Evolutionary conservation across 92 coral and sea anemone species (phyloP).

Genomic region (Meandrina meandrites): DNA sequence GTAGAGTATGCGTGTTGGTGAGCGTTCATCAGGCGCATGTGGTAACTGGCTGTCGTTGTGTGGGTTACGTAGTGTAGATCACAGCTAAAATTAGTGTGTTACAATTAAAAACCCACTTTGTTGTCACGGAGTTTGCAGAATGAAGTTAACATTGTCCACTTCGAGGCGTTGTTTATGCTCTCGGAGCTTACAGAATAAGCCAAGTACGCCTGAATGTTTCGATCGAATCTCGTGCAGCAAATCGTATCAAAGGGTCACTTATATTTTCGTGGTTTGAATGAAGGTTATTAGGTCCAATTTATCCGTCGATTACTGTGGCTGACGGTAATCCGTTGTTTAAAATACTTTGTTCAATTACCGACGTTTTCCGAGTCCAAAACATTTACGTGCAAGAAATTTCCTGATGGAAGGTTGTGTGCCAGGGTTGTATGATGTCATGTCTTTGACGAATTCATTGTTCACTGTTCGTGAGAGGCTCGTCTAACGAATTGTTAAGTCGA

Average conservation of each 20-base stretch:
- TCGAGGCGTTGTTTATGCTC: constrained; percentile 17
- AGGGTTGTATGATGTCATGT: not conserved
- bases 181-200: constrained; percentile 5
- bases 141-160: not conserved
- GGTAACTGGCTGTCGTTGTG: constrained; percentile 9
- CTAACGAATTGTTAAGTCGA: not conserved
- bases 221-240: not conserved
- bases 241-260: constrained; percentile 5
- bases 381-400: not conserved
- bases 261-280: not conserved
- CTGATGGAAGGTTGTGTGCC: not conserved
- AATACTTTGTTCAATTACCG: too few relatives aligned
- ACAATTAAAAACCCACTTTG: not conserved
- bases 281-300: not conserved
- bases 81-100: constrained; percentile 37
- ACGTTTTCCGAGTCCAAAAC: not conserved
- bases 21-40: constrained; percentile 6
- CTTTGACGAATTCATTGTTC: not conserved
- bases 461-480: not conserved
- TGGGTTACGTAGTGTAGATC: constrained; percentile 25
- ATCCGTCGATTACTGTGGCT: not conserved
- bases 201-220: not conserved
- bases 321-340: not conserved
- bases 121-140: not conserved
- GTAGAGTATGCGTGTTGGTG: constrained; percentile 36